Percentiles rank a stretch among this genome's conserved stretches.
Evolutionary conservation across 2,888 invertebrate species (phyloP).

Genomic region (Cephus pulcher): DNA sequence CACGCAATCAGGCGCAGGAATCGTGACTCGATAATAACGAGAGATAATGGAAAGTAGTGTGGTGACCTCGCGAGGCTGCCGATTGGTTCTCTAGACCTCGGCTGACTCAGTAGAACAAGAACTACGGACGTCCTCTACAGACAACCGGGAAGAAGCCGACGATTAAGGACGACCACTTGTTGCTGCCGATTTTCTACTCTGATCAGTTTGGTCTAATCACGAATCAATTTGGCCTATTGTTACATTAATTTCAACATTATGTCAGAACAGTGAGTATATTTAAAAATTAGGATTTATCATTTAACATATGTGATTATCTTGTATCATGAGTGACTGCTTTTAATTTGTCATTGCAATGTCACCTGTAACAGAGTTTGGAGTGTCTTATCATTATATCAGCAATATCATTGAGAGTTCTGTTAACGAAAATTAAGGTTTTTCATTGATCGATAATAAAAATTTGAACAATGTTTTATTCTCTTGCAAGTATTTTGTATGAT

Average conservation of each 20-base stretch:
- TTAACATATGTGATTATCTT: neutral
- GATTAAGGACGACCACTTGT: slow-evolving; percentile 36
- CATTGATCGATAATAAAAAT: neutral
- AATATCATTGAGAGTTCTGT: neutral
- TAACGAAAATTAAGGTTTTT: neutral
- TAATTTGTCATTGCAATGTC: slow-evolving; percentile 20
- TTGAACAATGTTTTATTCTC: neutral
- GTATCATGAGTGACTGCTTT: neutral
- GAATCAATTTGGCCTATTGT: neutral
- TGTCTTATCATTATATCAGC: neutral
- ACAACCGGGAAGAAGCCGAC: slow-evolving; percentile 20
- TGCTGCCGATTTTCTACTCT: slow-evolving; percentile 26
- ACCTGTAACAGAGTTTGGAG: neutral
- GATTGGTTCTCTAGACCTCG: slow-evolving; percentile 48
- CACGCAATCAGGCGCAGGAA: slow-evolving; percentile 10
- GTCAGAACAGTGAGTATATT: slow-evolving; percentile 33
- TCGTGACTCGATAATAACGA: slow-evolving; percentile 28
- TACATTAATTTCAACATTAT: slow-evolving; percentile 20
- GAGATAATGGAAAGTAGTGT: slow-evolving; percentile 28
- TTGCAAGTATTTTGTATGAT: neutral
- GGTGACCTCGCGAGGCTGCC: slow-evolving; percentile 29
- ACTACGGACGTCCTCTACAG: slow-evolving; percentile 28
- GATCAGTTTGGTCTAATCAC: neutral
- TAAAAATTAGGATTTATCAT: neutral
- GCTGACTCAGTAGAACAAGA: slow-evolving; percentile 40